Evolutionary conservation across 2,888 invertebrate species (phyloP).

Genomic region (Ametastegia equiseti): DNA sequence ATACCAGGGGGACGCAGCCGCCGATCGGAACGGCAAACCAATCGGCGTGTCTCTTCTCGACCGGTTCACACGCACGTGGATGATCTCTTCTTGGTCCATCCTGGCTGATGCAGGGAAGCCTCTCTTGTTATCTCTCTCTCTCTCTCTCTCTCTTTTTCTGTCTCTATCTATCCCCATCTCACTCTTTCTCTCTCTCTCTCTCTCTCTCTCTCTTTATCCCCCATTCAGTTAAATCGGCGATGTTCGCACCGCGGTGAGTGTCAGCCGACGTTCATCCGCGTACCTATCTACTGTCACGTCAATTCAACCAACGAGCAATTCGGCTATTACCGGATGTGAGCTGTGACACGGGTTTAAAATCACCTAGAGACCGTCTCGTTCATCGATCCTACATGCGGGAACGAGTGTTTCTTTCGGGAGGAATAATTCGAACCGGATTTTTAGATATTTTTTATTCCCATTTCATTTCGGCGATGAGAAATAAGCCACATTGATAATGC

Average conservation of each 20-base stretch:
- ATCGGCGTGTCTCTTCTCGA: slow-evolving; percentile 30
- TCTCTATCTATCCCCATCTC: not conserved
- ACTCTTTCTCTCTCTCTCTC: slow-evolving; percentile 6
- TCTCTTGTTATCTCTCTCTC: not conserved
- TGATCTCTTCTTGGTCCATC: slow-evolving; percentile 47
- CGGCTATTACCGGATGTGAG: slow-evolving; percentile 48
- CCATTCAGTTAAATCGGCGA: slow-evolving; percentile 46
- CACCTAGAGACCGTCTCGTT: not conserved
- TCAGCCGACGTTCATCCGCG: slow-evolving; percentile 30
- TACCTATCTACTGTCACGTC: slow-evolving; percentile 35
- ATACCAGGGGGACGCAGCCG: not conserved
- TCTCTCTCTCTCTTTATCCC: slow-evolving; percentile 14
- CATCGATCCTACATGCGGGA: not conserved
- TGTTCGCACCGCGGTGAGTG: slow-evolving; percentile 26
- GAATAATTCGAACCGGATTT: too few relatives aligned
- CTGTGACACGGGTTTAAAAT: not conserved
- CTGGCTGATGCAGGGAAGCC: slow-evolving; percentile 41
- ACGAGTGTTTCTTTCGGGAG: not conserved
- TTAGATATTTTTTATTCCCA: too few relatives aligned
- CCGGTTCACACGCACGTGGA: slow-evolving; percentile 47
- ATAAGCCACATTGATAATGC: too few relatives aligned
- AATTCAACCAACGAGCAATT: slow-evolving; percentile 48
- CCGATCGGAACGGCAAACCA: slow-evolving; percentile 37
- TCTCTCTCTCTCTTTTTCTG: not conserved
- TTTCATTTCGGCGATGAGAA: too few relatives aligned